Percentiles rank a stretch among this genome's conserved stretches.
Evolutionary conservation across 1,140 invertebrate genomes (phyloP).

Genomic region (Thaumetopoea pityocampa): DNA sequence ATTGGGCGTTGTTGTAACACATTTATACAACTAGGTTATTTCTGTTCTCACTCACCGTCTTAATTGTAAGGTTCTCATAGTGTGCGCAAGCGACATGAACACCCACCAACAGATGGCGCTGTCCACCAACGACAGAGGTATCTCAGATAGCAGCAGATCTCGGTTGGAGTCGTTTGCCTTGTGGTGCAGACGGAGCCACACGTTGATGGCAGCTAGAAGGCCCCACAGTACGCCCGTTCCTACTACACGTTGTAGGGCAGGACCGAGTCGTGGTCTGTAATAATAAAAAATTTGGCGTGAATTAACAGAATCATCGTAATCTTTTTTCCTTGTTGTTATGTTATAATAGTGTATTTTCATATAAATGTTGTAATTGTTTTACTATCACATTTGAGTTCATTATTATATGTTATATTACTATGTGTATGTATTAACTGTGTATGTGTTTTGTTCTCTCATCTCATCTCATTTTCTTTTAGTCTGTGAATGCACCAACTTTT

Average conservation of each 20-base stretch:
- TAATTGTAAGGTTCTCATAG: conserved; percentile 90
- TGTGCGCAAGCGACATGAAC: conserved; percentile 91
- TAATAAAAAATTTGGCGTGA: conserved; percentile 3
- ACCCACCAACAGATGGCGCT: conserved; percentile 89
- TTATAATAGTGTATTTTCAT: too few relatives aligned
- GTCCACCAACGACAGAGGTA: conserved; percentile 84
- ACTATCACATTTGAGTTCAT: too few relatives aligned
- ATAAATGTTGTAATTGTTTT: too few relatives aligned
- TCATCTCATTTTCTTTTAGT: too few relatives aligned
- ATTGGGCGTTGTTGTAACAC: not conserved
- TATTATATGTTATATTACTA: too few relatives aligned
- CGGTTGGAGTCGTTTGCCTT: conserved; percentile 81
- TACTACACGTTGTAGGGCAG: conserved; percentile 90
- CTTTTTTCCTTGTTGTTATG: too few relatives aligned
- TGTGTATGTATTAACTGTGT: too few relatives aligned
- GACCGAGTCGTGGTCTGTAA: conserved; percentile 87
- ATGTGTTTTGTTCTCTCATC: too few relatives aligned
- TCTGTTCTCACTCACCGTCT: conserved; percentile 76
- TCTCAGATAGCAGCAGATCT: conserved; percentile 83
- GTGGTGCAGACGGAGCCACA: conserved; percentile 85
- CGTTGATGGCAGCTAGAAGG: conserved; percentile 87
- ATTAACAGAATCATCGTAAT: too few relatives aligned
- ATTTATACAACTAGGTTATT: not conserved
- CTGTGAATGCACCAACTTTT: too few relatives aligned
- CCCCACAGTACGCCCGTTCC: conserved; percentile 90